Base-by-base conservation (phyloP, 2,797 vertebrate genomes). In the Hybognathus amarus region DNA sequence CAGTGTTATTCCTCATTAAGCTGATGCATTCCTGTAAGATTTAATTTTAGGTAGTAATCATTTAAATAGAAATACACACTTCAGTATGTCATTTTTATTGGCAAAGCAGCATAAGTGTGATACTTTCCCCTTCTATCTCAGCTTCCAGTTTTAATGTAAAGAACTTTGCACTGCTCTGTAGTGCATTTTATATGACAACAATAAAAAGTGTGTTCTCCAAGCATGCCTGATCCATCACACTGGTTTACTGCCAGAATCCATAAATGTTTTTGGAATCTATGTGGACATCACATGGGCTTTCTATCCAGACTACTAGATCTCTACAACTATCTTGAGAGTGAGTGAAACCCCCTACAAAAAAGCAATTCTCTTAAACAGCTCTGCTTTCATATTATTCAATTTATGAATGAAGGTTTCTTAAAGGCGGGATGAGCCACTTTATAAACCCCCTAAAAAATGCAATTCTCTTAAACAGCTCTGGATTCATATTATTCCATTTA, bases 371-470 rank as follows among this genome's bases (percentile, higher is more conserved):
- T 15, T 17, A 45, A 64, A 81, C 69, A 77, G 33, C 20, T 77
- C n/a, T 61, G 22, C 71, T 61, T 59, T 78, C 38, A 54, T 80
- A 50, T 66, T 50, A 8, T 36, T 66, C 24, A 68, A 40, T 59
- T 38, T 64, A 38, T 80, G 66, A 86, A 45, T 80, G 82, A 74
- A 52, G 33, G 30, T 1, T 30, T 3, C 30, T 30, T 30, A 30
- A 30, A 30, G 30, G 30, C 30, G 3, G 30, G 30, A 30, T 11
- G 13, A 59, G 36, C 22, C 50, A 38, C 40, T 54, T 18, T 3
- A 42, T 76, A 86, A 82, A 85, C 38, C 33, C 63, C 5, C 71
- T 78, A 38, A 77, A 84, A 50, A 85, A 84, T 79, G 15, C 75
- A 83, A 52, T 83, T 75, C 67, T n/a, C 66, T 15, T 17, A 45